Percentiles rank a stretch among this genome's conserved stretches.
Evolutionary conservation across 2,797 vertebrate genomes (phyloP).

Genomic region (Pempheris klunzingeri): DNA sequence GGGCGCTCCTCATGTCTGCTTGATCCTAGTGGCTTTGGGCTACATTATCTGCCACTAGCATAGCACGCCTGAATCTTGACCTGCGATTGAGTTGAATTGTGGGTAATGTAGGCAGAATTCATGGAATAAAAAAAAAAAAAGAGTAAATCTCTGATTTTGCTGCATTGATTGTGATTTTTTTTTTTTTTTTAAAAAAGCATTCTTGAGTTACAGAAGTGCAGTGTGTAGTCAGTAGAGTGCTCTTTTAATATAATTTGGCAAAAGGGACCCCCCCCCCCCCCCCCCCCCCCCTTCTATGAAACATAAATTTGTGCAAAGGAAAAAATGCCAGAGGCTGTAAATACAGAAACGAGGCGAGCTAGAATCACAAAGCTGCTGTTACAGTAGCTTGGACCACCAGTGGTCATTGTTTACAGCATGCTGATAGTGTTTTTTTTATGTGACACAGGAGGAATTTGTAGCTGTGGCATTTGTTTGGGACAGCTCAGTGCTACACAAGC

Average conservation of each 20-base stretch:
- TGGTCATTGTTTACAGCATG: conserved; percentile 29
- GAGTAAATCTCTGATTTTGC: background rate
- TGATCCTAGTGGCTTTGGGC: background rate
- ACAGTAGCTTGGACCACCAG: conserved; percentile 8
- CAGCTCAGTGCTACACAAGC: conserved; percentile 17
- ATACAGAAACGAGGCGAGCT: background rate
- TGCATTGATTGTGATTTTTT: background rate
- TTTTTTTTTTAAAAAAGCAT: no score
- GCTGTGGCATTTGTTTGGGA: conserved; percentile 10
- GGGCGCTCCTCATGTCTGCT: background rate
- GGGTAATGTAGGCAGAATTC: background rate
- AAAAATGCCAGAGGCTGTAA: background rate
- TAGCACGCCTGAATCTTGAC: background rate
- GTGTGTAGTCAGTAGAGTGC: background rate
- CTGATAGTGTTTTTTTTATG: background rate
- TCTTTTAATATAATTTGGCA: background rate
- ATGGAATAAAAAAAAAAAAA: background rate
- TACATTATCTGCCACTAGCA: background rate
- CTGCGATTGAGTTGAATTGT: background rate
- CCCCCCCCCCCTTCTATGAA: background rate
- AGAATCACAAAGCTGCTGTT: conserved; percentile 21
- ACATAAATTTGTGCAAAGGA: background rate
- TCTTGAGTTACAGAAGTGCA: background rate
- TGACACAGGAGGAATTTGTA: conserved; percentile 15
- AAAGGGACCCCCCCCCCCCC: no score